Evolutionary conservation across 1,140 invertebrate genomes (phyloP).

Genomic region (Leptinotarsa undecemlineata): DNA sequence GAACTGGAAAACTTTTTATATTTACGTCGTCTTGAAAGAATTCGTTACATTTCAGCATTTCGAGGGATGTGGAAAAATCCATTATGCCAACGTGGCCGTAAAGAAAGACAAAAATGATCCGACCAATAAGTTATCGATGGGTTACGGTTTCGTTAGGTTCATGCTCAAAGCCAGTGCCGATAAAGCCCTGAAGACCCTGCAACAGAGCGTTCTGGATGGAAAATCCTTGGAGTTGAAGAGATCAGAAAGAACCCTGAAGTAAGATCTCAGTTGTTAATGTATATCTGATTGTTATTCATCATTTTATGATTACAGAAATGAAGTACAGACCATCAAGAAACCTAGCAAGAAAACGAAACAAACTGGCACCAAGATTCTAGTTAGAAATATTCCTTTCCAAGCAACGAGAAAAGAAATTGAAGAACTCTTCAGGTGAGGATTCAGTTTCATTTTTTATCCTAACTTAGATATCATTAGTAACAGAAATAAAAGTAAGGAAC

Average conservation of each 20-base stretch:
- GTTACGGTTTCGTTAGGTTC: too few relatives aligned
- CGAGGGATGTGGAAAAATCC: conserved; percentile 71
- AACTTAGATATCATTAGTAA: background rate
- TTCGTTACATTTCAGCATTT: too few relatives aligned
- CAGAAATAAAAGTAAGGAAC: too few relatives aligned
- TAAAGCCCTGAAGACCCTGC: conserved; percentile 84
- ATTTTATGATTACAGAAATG: too few relatives aligned
- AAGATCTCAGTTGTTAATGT: too few relatives aligned
- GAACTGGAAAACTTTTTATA: too few relatives aligned
- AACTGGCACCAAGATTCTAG: conserved; percentile 87
- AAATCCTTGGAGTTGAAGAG: conserved; percentile 90
- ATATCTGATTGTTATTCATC: too few relatives aligned
- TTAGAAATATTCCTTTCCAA: conserved; percentile 96
- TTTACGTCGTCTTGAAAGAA: too few relatives aligned
- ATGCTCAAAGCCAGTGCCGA: too few relatives aligned
- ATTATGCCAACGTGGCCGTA: conserved; percentile 79
- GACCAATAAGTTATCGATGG: too few relatives aligned
- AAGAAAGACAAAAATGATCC: too few relatives aligned
- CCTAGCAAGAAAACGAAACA: conserved; percentile 67
- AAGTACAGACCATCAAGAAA: conserved; percentile 65
- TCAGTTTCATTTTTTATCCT: background rate
- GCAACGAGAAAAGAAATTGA: conserved; percentile 86
- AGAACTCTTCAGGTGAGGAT: conserved; percentile 86
- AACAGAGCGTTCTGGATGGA: conserved; percentile 82
- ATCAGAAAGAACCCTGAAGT: conserved; percentile 79